Conservation (phyloP, 2,888 invertebrate genomes). For the Aphidius colemani region DNA sequence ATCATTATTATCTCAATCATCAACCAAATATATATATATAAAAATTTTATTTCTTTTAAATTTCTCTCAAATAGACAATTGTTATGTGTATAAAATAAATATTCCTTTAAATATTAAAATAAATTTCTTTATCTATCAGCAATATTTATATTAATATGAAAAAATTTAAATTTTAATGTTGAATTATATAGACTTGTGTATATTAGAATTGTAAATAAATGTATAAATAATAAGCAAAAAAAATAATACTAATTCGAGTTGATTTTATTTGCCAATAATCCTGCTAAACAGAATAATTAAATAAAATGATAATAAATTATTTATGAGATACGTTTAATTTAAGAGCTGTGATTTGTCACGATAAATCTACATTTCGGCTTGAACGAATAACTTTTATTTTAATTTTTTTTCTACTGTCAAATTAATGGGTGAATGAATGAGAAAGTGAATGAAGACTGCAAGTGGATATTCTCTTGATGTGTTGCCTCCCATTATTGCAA, state of each 20-base stretch:
- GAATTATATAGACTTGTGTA: conserved; percentile 46
- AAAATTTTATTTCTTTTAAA: neutral
- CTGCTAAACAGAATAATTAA: neutral
- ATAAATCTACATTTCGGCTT: too few species aligned
- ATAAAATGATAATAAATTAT: too few species aligned
- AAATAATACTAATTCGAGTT: conserved; percentile 16
- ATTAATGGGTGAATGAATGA: too few species aligned
- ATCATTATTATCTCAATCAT: neutral
- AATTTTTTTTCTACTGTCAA: too few species aligned
- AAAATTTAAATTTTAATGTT: conserved; percentile 15
- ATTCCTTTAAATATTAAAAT: neutral
- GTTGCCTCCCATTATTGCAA: neutral
- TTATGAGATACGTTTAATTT: too few species aligned
- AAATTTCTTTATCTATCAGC: conserved; percentile 16
- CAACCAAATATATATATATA: conserved; percentile 3
- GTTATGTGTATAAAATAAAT: too few species aligned
- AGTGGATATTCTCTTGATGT: neutral
- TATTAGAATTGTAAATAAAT: conserved; percentile 59
- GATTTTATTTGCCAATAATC: conserved; percentile 9
- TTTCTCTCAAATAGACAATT: neutral
- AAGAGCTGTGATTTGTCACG: too few species aligned
- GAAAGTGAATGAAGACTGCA: too few species aligned
- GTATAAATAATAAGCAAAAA: conserved; percentile 46
- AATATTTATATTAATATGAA: conserved; percentile 30
- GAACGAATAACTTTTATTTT: too few species aligned